Evolutionary conservation across 2,113 vertebrate genomes (phyloP).

Genomic region (Spea bombifrons): DNA sequence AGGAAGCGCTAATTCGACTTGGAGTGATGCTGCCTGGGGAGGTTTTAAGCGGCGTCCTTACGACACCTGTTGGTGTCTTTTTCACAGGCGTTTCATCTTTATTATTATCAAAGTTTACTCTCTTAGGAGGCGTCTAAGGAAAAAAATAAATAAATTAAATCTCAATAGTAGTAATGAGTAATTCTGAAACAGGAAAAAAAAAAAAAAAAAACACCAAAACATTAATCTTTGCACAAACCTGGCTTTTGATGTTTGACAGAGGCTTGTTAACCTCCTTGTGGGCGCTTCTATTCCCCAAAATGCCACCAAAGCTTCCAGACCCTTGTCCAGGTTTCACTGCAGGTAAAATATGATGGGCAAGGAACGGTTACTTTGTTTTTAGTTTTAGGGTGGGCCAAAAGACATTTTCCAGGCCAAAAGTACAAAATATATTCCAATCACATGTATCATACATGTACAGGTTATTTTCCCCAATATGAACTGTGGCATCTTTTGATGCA

Average conservation of each 20-base stretch:
- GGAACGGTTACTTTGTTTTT: no score
- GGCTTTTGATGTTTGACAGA: slow-evolving; percentile 76
- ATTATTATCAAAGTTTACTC: slow-evolving; percentile 71
- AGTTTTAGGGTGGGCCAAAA: neutral
- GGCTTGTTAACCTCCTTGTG: slow-evolving; percentile 82
- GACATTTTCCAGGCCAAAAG: neutral
- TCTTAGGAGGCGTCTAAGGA: slow-evolving; percentile 74
- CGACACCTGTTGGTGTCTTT: slow-evolving; percentile 79
- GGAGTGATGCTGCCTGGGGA: slow-evolving; percentile 56
- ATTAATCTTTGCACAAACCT: slow-evolving; percentile 64
- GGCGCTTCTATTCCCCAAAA: slow-evolving; percentile 78
- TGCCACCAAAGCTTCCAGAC: slow-evolving; percentile 85
- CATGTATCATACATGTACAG: neutral
- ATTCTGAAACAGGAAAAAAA: neutral
- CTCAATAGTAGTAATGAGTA: neutral
- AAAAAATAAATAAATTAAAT: neutral
- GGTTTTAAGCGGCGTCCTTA: slow-evolving; percentile 66
- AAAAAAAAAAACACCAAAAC: neutral
- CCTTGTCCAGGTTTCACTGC: slow-evolving; percentile 85
- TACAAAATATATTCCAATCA: no score
- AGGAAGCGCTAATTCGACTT: slow-evolving; percentile 56
- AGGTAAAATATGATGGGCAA: slow-evolving; percentile 45
- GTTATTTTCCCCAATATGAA: neutral
- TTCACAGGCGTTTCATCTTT: slow-evolving; percentile 79
- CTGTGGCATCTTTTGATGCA: no score